phyloP scores from a whole-genome alignment of 2,113 vertebrate genomes.

The Myiopsitta monachus region DNA sequence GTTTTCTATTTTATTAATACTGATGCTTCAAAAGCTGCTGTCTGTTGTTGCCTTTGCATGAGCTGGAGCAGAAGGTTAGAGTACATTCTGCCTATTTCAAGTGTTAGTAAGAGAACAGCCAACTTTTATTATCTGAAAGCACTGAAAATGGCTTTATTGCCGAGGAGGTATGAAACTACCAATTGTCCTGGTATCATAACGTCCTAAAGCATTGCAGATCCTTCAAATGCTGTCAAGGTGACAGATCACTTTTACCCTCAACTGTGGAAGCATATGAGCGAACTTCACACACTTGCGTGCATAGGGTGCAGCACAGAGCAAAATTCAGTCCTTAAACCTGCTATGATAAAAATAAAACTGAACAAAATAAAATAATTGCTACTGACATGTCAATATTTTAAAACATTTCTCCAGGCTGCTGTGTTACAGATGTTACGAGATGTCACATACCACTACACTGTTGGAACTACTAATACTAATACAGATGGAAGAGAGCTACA shows the following conservation, averaged over 20 bases:
- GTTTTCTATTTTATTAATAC: not conserved
- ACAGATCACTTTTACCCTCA: not conserved
- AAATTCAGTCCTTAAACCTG: not conserved
- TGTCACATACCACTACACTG: not conserved
- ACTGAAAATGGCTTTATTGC: constrained; percentile 9
- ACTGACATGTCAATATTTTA: not conserved
- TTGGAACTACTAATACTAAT: not conserved
- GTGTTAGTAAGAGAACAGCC: not conserved
- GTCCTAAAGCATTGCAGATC: not conserved
- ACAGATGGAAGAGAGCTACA: not conserved
- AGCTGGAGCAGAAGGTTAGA: not conserved
- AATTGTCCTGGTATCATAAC: not conserved
- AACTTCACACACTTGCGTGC: not conserved
- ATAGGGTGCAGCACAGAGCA: not conserved
- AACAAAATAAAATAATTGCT: not conserved
- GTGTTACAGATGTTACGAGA: not conserved
- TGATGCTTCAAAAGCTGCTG: not conserved
- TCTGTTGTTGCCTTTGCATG: not conserved
- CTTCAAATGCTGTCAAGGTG: not conserved
- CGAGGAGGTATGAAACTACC: not conserved
- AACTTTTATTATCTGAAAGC: not conserved
- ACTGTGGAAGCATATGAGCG: not conserved
- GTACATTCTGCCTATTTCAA: not conserved
- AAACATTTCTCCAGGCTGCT: not conserved
- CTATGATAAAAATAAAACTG: not conserved